Evolutionary conservation across 2,113 vertebrate genomes (phyloP).

Genomic region (Gymnocephalus cernua): DNA sequence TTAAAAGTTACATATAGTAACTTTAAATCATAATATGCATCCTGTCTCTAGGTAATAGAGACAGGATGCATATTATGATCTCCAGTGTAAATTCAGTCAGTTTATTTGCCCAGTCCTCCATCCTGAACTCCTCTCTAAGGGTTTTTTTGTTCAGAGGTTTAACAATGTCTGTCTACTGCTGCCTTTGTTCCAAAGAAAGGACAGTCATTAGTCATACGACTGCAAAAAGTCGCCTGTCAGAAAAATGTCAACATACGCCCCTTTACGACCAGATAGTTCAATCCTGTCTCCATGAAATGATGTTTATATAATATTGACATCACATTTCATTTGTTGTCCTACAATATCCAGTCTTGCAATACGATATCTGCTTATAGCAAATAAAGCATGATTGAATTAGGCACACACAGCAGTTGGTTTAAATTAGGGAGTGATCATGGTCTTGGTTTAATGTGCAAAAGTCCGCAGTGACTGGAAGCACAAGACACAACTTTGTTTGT

Average conservation of each 20-base stretch:
- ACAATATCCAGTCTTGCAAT: background rate
- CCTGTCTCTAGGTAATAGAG: too few species aligned
- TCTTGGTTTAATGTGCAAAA: too few species aligned
- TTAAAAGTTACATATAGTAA: too few species aligned
- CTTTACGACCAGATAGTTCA: slow-evolving; percentile 17
- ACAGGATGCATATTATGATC: background rate
- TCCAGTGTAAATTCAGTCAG: background rate
- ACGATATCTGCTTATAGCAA: background rate
- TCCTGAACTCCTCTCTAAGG: background rate
- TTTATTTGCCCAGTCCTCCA: background rate
- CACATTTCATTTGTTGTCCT: background rate
- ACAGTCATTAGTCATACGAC: background rate
- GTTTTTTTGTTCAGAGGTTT: background rate
- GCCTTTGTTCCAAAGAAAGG: background rate
- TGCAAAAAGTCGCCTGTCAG: background rate
- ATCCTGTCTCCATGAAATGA: background rate
- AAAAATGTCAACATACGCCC: slow-evolving; percentile 6
- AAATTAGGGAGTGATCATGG: too few species aligned
- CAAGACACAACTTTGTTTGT: background rate
- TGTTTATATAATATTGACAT: background rate
- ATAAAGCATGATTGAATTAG: background rate
- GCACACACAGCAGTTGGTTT: too few species aligned
- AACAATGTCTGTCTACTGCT: background rate
- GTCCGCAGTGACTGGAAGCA: too few species aligned
- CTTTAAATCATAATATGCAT: too few species aligned